Evolutionary conservation across 2,113 vertebrate genomes (phyloP), one percentile per base, ranked within the genome.

Genomic region (Brachypodius melanocephalos): DNA sequence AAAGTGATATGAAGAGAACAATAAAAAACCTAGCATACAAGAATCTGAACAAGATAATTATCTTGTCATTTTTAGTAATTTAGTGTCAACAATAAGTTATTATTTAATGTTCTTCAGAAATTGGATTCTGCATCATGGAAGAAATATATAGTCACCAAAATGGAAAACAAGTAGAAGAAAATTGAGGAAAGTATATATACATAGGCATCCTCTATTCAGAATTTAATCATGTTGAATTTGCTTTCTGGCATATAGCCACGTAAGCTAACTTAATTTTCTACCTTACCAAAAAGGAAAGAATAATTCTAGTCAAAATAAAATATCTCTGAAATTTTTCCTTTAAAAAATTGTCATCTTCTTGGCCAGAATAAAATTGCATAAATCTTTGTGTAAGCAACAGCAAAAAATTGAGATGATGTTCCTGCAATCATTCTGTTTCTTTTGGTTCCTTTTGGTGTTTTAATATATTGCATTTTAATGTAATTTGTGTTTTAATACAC

Each of bases 51-150:
- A 94, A 81, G 49, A 72, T 69, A 89, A 96, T 85, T 86, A 40
- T 15, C 34, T 17, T 78, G 43, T 57, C 9, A 80, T 71, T 88
- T 88, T 90, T 78, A 66, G 52, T 78, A 81, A 89, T 88, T 86
- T 81, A 40, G 4, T 78, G 58, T 90, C 67, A 95, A 85, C 45
- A 89, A 13, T 71, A 85, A 43, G 12, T 80, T 86, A 46, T 88
- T 73, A 72, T 71, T 74, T 91, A 90, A 74, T 83, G 28, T 80
- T 89, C 19, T 88, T 85, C 36, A 75, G 61, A 94, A 92, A 95
- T 17, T 83, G 19, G 21, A 40, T 66, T 90, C 17, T 87, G 48
- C 17, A 75, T 42, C 4, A 0, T 46, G 51, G 38, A 85, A 66
- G 43, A 93, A 84, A 78, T 58, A 85, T 17, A 26, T 51, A 90